Percentiles rank a stretch among this genome's conserved stretches.
Conservation (phyloP, 37 sponge, comb jelly and placozoan species). For the Theonella swinhoei region DNA sequence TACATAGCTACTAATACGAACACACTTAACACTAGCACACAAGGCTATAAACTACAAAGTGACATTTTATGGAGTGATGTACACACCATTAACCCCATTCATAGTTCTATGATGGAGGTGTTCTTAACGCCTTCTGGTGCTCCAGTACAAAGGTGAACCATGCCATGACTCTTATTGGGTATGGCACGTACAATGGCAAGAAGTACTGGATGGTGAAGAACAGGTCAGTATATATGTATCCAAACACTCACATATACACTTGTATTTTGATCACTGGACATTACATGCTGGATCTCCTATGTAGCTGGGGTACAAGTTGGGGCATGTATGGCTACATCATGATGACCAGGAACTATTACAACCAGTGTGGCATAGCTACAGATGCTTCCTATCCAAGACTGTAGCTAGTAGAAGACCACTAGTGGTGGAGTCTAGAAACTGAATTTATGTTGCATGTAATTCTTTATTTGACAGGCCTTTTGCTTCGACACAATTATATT, state of each 20-base stretch:
- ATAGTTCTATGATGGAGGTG: constrained; percentile 48
- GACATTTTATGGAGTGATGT: no score
- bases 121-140: constrained; percentile 33
- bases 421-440: no score
- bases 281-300: no score
- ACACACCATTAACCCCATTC: no score
- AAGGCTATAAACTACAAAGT: no score
- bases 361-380: constrained; percentile 74
- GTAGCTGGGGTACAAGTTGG: constrained; percentile 68
- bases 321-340: constrained; percentile 72
- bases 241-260: not conserved
- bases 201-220: constrained; percentile 77
- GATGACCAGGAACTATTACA: constrained; percentile 47
- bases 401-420: not conserved
- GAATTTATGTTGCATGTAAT: no score
- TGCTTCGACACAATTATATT: no score
- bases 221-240: constrained; percentile 40
- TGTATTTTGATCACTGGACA: not conserved
- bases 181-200: constrained; percentile 49
- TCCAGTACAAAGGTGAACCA: constrained; percentile 51
- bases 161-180: constrained; percentile 67
- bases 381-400: constrained; percentile 67
- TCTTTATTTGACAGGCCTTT: no score
- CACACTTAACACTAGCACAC: no score
- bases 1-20: constrained; percentile 1